phyloP scores from a whole-genome alignment of 2,888 invertebrate species.

The Hirtodrosophila duncani region DNA sequence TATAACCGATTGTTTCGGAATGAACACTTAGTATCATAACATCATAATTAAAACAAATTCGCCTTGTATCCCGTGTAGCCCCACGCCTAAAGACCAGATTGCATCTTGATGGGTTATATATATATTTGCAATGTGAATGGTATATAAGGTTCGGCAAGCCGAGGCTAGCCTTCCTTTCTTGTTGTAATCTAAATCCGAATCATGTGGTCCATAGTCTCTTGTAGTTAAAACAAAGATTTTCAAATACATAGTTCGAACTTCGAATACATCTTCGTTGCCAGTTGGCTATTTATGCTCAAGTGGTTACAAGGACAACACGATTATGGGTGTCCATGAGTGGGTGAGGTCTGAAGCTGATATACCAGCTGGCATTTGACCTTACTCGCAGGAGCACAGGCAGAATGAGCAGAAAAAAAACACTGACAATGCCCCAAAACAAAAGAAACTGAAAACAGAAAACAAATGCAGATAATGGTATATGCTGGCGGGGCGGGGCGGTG shows the following conservation, averaged over 20 bases:
- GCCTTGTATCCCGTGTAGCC: no score
- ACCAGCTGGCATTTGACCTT: conserved; percentile 52
- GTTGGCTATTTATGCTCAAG: conserved; percentile 46
- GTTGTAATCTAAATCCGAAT: no score
- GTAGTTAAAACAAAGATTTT: no score
- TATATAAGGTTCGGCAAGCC: no score
- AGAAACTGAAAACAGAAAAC: conserved; percentile 38
- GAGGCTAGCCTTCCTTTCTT: no score
- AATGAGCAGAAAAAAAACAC: conserved; percentile 49
- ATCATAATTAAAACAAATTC: no score
- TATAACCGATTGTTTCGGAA: no score
- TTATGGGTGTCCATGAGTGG: conserved; percentile 46
- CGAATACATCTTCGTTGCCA: conserved; percentile 17
- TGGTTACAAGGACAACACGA: conserved; percentile 63
- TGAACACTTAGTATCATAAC: no score
- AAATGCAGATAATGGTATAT: conserved; percentile 37
- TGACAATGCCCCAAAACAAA: conserved; percentile 58
- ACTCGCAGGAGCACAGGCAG: conserved; percentile 30
- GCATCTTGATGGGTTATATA: no score
- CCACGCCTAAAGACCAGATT: no score
- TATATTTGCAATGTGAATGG: no score
- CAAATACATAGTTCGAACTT: background rate
- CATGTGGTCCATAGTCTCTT: no score
- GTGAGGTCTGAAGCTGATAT: conserved; percentile 10
- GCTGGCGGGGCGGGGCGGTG: conserved; percentile 14